Conservation (phyloP, 2,113 vertebrate genomes). For the Procavia capensis region DNA sequence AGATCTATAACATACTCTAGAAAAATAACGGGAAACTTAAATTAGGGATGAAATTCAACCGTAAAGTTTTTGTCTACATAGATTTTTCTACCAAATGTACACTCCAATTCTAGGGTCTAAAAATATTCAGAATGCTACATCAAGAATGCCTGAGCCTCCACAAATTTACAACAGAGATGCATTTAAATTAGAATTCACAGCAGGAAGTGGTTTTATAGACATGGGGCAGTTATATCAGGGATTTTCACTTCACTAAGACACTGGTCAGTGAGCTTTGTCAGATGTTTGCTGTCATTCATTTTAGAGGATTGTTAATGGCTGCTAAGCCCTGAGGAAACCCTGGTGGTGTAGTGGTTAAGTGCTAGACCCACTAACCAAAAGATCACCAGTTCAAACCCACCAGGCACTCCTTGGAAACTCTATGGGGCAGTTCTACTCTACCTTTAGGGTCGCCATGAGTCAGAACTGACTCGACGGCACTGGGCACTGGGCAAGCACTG, state of each 20-base stretch:
- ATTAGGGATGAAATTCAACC: conserved; percentile 6
- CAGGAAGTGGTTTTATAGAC: not conserved
- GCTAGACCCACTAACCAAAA: no score
- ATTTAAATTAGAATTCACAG: not conserved
- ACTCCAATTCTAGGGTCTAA: not conserved
- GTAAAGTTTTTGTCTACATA: not conserved
- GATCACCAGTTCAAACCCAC: no score
- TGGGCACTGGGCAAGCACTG: no score
- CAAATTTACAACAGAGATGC: not conserved
- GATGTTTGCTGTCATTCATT: not conserved
- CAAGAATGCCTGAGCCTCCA: not conserved
- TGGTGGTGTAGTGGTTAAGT: no score
- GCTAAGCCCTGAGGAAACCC: not conserved
- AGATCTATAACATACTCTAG: not conserved
- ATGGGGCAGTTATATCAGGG: not conserved
- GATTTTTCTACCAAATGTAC: not conserved
- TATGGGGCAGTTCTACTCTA: no score
- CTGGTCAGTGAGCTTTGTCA: not conserved
- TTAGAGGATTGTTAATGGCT: not conserved
- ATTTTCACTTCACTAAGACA: not conserved
- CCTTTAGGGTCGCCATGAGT: no score
- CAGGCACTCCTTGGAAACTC: no score
- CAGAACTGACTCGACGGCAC: no score
- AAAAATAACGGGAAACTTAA: not conserved
- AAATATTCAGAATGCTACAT: not conserved